phyloP scores from a whole-genome alignment of 2,797 vertebrate genomes.

The Scomberomorus guttatus region DNA sequence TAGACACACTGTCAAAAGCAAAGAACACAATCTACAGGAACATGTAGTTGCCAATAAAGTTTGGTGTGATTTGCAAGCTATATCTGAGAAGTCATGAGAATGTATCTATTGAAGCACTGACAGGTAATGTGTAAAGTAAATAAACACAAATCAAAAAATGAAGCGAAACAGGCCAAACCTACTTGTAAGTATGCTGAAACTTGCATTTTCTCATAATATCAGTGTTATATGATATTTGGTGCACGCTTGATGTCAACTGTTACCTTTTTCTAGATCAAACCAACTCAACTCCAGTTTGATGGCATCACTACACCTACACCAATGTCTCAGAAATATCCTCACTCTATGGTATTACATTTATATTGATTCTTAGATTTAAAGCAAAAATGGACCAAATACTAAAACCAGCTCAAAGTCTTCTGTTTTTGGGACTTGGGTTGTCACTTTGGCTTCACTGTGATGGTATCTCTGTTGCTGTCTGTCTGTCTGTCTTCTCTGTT shows the following conservation, averaged over 20 bases:
- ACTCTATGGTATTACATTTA: neutral
- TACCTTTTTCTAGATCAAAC: no score
- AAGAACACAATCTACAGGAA: neutral
- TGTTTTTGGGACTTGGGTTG: neutral
- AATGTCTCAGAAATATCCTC: neutral
- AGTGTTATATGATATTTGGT: neutral
- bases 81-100: neutral
- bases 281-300: neutral
- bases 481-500: slow-evolving; percentile 16
- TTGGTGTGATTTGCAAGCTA: neutral
- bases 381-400: neutral
- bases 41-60: no score
- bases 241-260: neutral
- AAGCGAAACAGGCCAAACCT: no score
- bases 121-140: neutral
- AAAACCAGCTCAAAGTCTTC: neutral
- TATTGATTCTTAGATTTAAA: neutral
- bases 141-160: neutral
- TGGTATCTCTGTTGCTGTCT: neutral
- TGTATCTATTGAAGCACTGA: neutral
- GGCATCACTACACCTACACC: no score
- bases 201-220: neutral
- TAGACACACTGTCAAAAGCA: neutral
- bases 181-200: neutral
- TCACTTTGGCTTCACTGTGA: neutral